Evolutionary conservation across 2,797 vertebrate species (phyloP), one percentile per base, ranked within the genome.

Genomic region (Hipposideros larvatus): DNA sequence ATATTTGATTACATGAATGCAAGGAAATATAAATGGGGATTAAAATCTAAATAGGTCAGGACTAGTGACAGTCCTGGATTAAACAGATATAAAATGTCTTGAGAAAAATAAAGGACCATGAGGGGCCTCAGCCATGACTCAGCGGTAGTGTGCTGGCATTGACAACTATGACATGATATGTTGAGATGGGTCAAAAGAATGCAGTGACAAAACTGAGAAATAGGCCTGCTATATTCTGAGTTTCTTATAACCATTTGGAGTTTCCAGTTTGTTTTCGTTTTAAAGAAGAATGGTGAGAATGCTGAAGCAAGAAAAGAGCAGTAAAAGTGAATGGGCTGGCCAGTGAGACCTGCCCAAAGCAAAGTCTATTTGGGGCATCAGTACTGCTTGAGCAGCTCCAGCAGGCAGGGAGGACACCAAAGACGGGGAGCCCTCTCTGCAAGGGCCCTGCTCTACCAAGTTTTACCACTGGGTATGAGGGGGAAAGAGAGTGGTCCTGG

Each of bases 191-290:
- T 87, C 14, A 70, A 41, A 68, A 71, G 57, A 73, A 46, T 80
- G 28, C 11, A 15, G 6, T 85, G 57, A 91, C 68, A 86, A 86
- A 91, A 61, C 85, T 53, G 48, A 77, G 66, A 71, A 77, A 53
- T 22, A 91, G 74, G 26, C 26, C 79, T 87, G 48, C 11, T 77
- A 2, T 34, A 41, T 65, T 77, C 28, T 51, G 65, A 57, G 68
- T 68, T 74, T 65, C 74, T 89, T 73, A 57, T 0, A 77, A 37
- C 65, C 31, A 63, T 13, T 46, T 65, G 75, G 48, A 82, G 68
- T 71, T 65, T 82, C 63, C 55, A 51, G 34, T 80, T 80, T 85
- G 82, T 46, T 88, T 94, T 94, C 61, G 55, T 77, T 96, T 90
- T 94, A 28, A 59, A 90, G 73, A 95, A 66, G 37, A 66, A 73